A percentile compares a stretch with the other conserved stretches of the same genome.
phyloP scores from a whole-genome alignment of 2,797 vertebrate species.

The Paramormyrops hopkinsi region DNA sequence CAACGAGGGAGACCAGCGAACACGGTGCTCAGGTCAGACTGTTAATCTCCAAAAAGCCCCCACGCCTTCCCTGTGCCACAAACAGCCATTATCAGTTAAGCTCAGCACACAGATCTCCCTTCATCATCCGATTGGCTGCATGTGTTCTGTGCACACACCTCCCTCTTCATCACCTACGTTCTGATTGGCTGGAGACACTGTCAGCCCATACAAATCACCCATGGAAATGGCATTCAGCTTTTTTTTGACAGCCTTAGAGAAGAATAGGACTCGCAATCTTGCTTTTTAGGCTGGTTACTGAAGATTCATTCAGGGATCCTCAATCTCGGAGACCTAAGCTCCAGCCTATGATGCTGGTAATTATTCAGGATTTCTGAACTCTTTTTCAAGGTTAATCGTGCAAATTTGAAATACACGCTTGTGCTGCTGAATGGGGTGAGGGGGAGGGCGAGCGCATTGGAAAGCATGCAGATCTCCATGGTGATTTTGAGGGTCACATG shows the following conservation, averaged over 20 bases:
- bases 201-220: conserved; percentile 55
- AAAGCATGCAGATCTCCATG: conserved; percentile 46
- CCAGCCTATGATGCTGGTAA: conserved; percentile 59
- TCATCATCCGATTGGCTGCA: conserved; percentile 40
- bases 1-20: not conserved
- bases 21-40: not conserved
- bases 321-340: conserved; percentile 59
- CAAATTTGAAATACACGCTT: conserved; percentile 65
- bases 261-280: not conserved
- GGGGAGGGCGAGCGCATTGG: conserved; percentile 26
- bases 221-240: conserved; percentile 45
- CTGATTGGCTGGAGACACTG: conserved; percentile 35
- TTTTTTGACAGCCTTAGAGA: conserved; percentile 31
- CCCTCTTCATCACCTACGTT: conserved; percentile 31
- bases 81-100: not conserved
- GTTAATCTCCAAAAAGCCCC: not conserved
- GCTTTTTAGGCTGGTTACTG: conserved; percentile 60
- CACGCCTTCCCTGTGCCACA: not conserved
- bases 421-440: conserved; percentile 11
- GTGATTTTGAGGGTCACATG: conserved; percentile 35
- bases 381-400: conserved; percentile 60
- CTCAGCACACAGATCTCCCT: not conserved
- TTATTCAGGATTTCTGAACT: conserved; percentile 64
- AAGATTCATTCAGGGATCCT: conserved; percentile 63
- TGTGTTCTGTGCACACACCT: conserved; percentile 14